Evolutionary conservation across 2,888 invertebrate genomes (phyloP).

Genomic region (Cenopis cana): DNA sequence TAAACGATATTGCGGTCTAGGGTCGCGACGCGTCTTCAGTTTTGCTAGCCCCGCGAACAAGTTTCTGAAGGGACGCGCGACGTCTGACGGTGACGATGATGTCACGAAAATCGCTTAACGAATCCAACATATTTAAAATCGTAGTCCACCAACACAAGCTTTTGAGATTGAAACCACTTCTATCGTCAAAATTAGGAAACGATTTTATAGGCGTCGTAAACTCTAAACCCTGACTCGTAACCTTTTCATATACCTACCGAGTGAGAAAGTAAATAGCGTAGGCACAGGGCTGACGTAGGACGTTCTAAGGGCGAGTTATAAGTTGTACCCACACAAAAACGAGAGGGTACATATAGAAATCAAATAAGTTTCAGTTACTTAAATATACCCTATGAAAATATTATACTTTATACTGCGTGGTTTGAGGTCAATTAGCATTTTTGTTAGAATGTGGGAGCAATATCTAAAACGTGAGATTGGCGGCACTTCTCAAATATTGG

Average conservation of each 20-base stretch:
- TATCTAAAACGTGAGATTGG: not conserved
- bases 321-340: not conserved
- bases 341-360: not conserved
- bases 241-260: not conserved
- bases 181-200: not conserved
- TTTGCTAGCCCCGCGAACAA: too few relatives aligned
- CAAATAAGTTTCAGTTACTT: not conserved
- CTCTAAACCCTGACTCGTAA: conserved; percentile 1
- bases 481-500: not conserved
- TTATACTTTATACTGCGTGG: not conserved
- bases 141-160: not conserved
- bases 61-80: too few relatives aligned
- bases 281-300: conserved; percentile 6
- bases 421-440: not conserved
- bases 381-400: not conserved
- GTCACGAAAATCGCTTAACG: too few relatives aligned
- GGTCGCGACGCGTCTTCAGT: too few relatives aligned
- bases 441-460: not conserved
- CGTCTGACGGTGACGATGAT: too few relatives aligned
- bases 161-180: not conserved
- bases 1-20: too few relatives aligned
- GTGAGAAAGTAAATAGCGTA: not conserved
- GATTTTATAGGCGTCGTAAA: conserved; percentile 7
- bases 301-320: not conserved
- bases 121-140: too few relatives aligned